Evolutionary conservation across 2,888 invertebrate species (phyloP).

Genomic region (Nomada fabriciana): DNA sequence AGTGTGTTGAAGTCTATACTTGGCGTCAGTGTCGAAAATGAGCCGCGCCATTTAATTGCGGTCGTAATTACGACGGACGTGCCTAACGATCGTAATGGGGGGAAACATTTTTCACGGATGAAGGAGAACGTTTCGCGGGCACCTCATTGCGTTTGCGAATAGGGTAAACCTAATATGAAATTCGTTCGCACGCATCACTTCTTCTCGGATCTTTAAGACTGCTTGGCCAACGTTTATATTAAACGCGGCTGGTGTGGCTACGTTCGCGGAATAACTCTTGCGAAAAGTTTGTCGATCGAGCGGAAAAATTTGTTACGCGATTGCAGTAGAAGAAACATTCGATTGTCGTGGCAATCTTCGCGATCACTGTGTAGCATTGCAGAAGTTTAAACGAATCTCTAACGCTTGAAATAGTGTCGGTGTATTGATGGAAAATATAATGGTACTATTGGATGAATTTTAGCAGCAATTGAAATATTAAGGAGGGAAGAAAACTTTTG

Average conservation of each 20-base stretch:
- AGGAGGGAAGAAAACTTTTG: neutral
- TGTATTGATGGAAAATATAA: too few relatives aligned
- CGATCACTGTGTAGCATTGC: neutral
- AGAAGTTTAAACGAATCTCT: neutral
- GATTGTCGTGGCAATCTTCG: neutral
- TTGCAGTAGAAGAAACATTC: neutral
- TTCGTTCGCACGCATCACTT: conserved; percentile 18
- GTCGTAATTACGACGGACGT: conserved; percentile 21
- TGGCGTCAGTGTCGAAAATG: conserved; percentile 17
- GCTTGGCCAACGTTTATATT: neutral
- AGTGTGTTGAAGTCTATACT: neutral
- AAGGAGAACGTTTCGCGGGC: conserved; percentile 19
- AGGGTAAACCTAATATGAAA: conserved; percentile 24
- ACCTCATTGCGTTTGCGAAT: conserved; percentile 20
- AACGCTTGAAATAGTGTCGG: neutral
- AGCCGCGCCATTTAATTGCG: conserved; percentile 38
- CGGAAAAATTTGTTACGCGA: neutral
- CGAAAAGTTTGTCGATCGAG: neutral
- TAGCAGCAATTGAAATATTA: neutral
- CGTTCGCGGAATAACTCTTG: neutral
- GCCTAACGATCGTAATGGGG: conserved; percentile 33
- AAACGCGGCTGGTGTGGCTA: neutral
- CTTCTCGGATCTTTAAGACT: conserved; percentile 1
- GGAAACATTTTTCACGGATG: conserved; percentile 39
- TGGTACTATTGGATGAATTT: too few relatives aligned